Evolutionary conservation across 2,113 vertebrate species (phyloP), one percentile per base, ranked within the genome.

Genomic region (Pseudois nayaur): DNA sequence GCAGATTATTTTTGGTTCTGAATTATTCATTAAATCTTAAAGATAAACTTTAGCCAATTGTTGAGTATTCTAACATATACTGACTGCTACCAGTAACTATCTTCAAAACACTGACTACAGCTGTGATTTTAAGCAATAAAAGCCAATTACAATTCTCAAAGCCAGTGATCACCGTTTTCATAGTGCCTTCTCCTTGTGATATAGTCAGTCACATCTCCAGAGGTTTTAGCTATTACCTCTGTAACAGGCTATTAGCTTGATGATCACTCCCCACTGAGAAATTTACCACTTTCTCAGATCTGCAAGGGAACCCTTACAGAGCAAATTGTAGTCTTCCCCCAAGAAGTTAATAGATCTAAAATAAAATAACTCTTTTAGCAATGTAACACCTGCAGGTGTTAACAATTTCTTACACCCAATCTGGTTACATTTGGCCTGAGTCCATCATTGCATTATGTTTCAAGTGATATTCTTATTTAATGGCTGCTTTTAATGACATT

Each of bases 401-500:
- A 96, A 91, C 60, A 64, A 54, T 57, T 97, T 94, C 48, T 64
- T 54, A 91, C 19, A 57, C 12, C 50, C 74, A 79, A 16, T 84
- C 76, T 74, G 60, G 81, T 93, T 85, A 67, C 3, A 82, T 79
- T 92, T 96, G 97, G 91, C 78, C 31, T 19, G 40, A 76, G 57
- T 93, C 94, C 97, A 97, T 92, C 54, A 43, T 2, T 85, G 83
- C 95, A 48, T 81, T 76, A 54, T 40, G 81, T 94, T 57, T 36
- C 94, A 97, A 97, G 71, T 92, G 96, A 93, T 94, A 93, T 97
- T 98, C 52, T 95, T 90, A 84, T 76, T 95, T 79, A 95, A 62
- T 89, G 50, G 40, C 62, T 91, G 55, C 52, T 87, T 98, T 95
- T 95, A 97, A 98, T 98, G 96, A 97, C 78, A 96, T 94, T 97